Conservation (phyloP, 2,888 invertebrate genomes). For the Cremastobaeus sp. region DNA sequence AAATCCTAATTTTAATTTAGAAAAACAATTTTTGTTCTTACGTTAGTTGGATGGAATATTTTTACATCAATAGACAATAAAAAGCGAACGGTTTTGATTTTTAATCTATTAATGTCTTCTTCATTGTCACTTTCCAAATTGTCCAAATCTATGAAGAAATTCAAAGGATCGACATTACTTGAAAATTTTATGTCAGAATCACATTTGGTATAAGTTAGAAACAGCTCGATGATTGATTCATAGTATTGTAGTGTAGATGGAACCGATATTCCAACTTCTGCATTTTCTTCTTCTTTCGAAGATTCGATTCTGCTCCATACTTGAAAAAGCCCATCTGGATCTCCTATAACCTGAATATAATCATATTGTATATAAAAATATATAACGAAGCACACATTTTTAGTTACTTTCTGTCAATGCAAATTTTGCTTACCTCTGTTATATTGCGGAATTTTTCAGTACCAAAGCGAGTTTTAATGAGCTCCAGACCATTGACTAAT, state of each 20-base stretch:
- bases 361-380: no score
- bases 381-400: no score
- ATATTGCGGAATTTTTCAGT: constrained; percentile 54
- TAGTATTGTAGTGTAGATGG: constrained; percentile 66
- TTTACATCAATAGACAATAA: constrained; percentile 66
- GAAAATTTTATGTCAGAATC: constrained; percentile 78
- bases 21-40: constrained; percentile 27
- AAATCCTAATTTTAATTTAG: neutral
- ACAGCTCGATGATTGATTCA: constrained; percentile 80
- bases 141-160: constrained; percentile 64
- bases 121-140: constrained; percentile 36
- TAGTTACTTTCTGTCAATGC: no score
- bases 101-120: constrained; percentile 67
- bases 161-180: constrained; percentile 58
- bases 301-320: constrained; percentile 70
- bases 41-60: constrained; percentile 71
- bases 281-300: constrained; percentile 56
- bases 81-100: constrained; percentile 78
- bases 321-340: constrained; percentile 71
- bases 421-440: no score
- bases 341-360: constrained; percentile 73
- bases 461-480: constrained; percentile 53
- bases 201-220: constrained; percentile 80
- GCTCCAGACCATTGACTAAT: constrained; percentile 72
- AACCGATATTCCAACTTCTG: constrained; percentile 44